A percentile compares a stretch with the other conserved stretches of the same genome.
Evolutionary conservation across 2,888 invertebrate species (phyloP).

Genomic region (Colletes collaris): DNA sequence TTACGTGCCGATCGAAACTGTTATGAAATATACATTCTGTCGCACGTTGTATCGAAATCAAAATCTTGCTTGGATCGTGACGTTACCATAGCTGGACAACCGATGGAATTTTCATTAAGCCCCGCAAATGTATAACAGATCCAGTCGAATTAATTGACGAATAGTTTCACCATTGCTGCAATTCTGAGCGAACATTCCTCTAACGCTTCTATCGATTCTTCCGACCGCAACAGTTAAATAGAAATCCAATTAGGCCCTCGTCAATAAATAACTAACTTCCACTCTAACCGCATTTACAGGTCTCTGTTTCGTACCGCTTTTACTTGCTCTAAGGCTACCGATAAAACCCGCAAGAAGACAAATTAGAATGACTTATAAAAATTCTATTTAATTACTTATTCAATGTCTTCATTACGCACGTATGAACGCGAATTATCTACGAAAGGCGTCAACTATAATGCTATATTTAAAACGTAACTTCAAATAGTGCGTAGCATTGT

Average conservation of each 20-base stretch:
- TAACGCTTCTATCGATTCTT: slow-evolving; percentile 51
- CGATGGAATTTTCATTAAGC: slow-evolving; percentile 52
- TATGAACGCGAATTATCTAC: too few relatives aligned
- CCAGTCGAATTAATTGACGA: slow-evolving; percentile 48
- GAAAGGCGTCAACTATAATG: too few relatives aligned
- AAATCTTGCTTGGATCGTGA: too few relatives aligned
- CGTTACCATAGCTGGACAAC: neutral
- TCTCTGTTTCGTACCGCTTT: neutral
- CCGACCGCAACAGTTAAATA: slow-evolving; percentile 53
- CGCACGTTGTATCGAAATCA: neutral
- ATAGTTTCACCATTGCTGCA: slow-evolving; percentile 33
- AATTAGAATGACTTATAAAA: too few relatives aligned
- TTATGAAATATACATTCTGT: neutral
- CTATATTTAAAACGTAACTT: too few relatives aligned
- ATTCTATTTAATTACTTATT: too few relatives aligned
- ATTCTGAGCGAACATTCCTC: slow-evolving; percentile 34
- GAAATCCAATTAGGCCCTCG: slow-evolving; percentile 44
- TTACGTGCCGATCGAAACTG: neutral
- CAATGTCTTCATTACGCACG: too few relatives aligned
- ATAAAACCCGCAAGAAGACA: too few relatives aligned
- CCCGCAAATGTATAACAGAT: slow-evolving; percentile 16
- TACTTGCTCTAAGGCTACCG: neutral
- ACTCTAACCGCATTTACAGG: slow-evolving; percentile 34
- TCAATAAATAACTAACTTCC: slow-evolving; percentile 50
- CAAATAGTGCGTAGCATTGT: too few relatives aligned